These are phyloP conservation scores for Rugalucina vietnamica DNA, from an alignment of 2,888 invertebrate genomes.

Conservation along the genomic window DNA sequence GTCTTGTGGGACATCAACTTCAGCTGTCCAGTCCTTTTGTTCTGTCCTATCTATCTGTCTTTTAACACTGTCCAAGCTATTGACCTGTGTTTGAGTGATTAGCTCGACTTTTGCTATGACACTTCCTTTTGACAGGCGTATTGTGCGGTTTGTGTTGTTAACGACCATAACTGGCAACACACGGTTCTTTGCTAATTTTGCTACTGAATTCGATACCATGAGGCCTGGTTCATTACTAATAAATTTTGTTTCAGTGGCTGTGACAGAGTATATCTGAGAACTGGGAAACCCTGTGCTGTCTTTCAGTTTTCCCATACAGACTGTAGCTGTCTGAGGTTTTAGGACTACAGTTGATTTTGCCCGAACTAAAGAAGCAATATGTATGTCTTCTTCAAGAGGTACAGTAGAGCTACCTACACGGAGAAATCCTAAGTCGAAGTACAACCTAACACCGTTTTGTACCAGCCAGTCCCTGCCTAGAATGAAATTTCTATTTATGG, in stretches of 20 bases:
- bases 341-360: not conserved
- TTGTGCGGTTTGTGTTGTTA: not conserved
- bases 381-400: not conserved
- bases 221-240: constrained; percentile 17
- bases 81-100: not conserved
- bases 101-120: not conserved
- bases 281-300: not conserved
- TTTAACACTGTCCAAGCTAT: not conserved
- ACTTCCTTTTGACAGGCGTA: not conserved
- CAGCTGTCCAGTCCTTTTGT: not conserved
- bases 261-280: not conserved
- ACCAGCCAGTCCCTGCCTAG: not conserved
- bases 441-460: not conserved
- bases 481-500: constrained; percentile 14
- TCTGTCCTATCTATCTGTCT: not conserved
- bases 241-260: not conserved
- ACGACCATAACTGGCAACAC: not conserved
- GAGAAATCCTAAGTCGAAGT: constrained; percentile 16
- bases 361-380: constrained; percentile 1
- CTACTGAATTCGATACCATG: constrained; percentile 13
- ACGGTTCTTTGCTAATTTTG: not conserved
- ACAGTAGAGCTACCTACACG: not conserved
- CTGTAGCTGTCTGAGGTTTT: not conserved
- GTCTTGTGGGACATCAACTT: not conserved
- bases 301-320: not conserved